Evolutionary conservation across 2,113 vertebrate species (phyloP), one percentile per base, ranked within the genome.

Genomic region (Burhinus bistriatus): DNA sequence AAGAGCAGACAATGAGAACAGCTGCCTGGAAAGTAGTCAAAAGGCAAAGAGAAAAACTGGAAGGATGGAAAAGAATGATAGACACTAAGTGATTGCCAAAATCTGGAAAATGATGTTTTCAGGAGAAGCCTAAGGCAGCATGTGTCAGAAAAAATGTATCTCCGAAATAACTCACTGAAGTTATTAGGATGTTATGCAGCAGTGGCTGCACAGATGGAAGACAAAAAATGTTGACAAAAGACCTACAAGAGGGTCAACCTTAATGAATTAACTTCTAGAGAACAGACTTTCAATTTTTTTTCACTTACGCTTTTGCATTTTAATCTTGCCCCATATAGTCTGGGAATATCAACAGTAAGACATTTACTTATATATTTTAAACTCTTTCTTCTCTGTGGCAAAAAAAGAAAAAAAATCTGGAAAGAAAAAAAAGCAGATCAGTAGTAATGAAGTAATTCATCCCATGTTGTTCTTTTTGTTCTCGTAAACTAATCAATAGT

Each of bases 71-170:
- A 77, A 83, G 61, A 83, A 83, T 89, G 71, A 95, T 36, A 86
- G 89, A 87, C 81, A 79, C 44, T 90, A 94, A 97, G 49, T 84
- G 87, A 94, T 77, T 49, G 61, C 72, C 72, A 83, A 82, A 92
- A 73, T 89, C 72, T 73, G 62, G 72, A 90, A 84, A 93, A 83
- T 42, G 7, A 66, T 90, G 55, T 58, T 87, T 95, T 61, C 55
- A 72, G 86, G 76, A 95, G 80, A 90, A 83, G 89, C 90, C 90
- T 54, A 25, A 91, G 93, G 96, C 84, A 82, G 32, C 15, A 45
- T 59, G 5, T 90, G 92, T 97, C 91, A 96, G 65, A 85, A 97
- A 92, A 93, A 90, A 93, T 71, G 26, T 61, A 44, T 82, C 52
- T 83, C 80, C 4, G 12, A 84, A 95, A 90, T 82, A 82, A 86